These are phyloP conservation scores for Amphibalanus amphitrite DNA, from an alignment of 1,140 invertebrate species.

Conservation along the genomic window DNA sequence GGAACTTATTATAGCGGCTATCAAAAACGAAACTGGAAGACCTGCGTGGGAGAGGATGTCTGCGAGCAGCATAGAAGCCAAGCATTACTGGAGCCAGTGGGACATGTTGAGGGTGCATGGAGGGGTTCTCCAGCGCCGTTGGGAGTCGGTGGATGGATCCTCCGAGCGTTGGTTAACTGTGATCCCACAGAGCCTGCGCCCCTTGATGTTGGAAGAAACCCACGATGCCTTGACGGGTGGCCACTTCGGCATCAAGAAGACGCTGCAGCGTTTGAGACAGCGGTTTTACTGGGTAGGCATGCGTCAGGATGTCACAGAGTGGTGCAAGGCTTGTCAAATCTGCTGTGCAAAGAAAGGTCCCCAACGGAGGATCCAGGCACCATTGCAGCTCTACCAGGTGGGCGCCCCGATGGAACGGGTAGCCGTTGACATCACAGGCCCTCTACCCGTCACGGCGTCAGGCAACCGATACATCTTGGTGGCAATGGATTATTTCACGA, in stretches of 20 bases:
- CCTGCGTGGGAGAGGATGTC: no score
- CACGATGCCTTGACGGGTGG: not conserved
- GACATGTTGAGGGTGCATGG: not conserved
- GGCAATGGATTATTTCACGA: not conserved
- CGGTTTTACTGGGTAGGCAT: not conserved
- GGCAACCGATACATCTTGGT: not conserved
- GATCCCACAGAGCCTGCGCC: not conserved
- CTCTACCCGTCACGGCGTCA: not conserved
- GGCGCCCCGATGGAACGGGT: slow-evolving; percentile 5
- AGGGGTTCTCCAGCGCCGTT: not conserved
- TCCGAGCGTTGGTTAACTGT: not conserved
- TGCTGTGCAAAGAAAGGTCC: not conserved
- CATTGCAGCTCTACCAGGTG: not conserved
- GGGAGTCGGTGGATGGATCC: not conserved
- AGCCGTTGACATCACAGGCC: slow-evolving; percentile 3
- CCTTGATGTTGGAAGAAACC: not conserved
- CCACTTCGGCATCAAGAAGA: not conserved
- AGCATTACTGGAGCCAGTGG: no score
- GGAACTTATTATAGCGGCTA: no score
- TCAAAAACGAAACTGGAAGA: no score
- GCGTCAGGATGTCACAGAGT: not conserved
- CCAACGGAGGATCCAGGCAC: not conserved
- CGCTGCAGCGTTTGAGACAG: not conserved
- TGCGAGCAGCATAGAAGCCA: no score
- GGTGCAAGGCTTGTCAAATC: not conserved